Evolutionary conservation across 2,888 invertebrate species (phyloP), one percentile per base, ranked within the genome.

Genomic region (Leptinotarsa tumamoca): DNA sequence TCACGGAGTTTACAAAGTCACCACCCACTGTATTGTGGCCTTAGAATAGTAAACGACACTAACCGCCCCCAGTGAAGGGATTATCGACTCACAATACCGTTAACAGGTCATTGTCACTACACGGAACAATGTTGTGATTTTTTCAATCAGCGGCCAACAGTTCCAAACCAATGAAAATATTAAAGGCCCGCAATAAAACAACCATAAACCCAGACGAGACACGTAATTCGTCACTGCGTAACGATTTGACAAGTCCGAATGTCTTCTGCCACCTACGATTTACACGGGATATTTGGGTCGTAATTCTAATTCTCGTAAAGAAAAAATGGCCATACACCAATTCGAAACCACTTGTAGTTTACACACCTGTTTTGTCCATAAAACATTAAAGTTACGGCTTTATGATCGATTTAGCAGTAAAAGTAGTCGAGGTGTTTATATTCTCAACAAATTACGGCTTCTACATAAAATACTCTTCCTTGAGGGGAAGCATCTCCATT

Each of bases 321-420:
- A 78, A 77, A 76, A 79, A 77, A 79, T 75, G 73, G 67, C 73
- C 71, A 70, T 72, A 76, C 81, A 83, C 82, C 83, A 85, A 83
- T 84, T 83, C 84, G 80, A 81, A 86, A 85, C 86, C 86, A 86
- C 86, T 86, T 86, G 86, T 86, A 85, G 86, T 84, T 84, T 81
- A 83, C 78, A 83, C 78, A 78, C 81, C 80, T 80, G 86, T 84
- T 83, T 84, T 83, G 83, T 81, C 82, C 86, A 86, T 87, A 86
- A 87, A 87, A 85, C 84, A 85, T 87, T 86, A 85, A 86, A 84
- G 85, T 86, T 85, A 85, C 85, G 85, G 84, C 86, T 87, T 87
- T 87, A 87, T 87, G 87, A 87, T 87, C 87, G 87, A 87, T 87
- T 86, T 83, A 84, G 85, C 86, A 85, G 86, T 87, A 87, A 87